Conservation (phyloP, 2,113 vertebrate species). For the Gymnarchus niloticus region DNA sequence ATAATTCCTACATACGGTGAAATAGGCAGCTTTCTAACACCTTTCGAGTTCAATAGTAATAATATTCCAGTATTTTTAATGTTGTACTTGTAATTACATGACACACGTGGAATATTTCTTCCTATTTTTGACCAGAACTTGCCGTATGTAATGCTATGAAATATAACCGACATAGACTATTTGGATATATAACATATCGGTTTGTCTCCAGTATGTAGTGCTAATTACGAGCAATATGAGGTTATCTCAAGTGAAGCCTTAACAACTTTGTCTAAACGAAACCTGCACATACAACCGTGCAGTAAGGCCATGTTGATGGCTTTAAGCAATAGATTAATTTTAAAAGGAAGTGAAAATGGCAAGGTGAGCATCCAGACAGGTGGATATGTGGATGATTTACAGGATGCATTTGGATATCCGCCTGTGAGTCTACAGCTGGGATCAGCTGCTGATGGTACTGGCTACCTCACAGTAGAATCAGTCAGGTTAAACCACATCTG, state of each 20-base stretch:
- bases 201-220: not conserved
- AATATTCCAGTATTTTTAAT: not conserved
- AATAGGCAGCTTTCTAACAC: not conserved
- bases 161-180: not conserved
- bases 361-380: no score
- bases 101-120: not conserved
- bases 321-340: not conserved
- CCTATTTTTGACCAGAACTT: not conserved
- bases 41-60: not conserved
- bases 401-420: not conserved
- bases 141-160: not conserved
- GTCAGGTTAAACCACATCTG: not conserved
- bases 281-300: not conserved
- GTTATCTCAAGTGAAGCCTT: not conserved
- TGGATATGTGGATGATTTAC: not conserved
- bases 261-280: not conserved
- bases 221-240: not conserved
- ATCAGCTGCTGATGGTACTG: not conserved
- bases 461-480: not conserved
- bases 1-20: not conserved
- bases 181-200: not conserved
- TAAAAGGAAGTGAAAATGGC: not conserved
- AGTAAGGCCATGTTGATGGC: not conserved
- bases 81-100: not conserved
- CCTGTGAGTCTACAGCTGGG: not conserved